These are phyloP conservation scores for Pammene aurita DNA, from an alignment of 2,888 invertebrate genomes.

Conservation along the genomic window DNA sequence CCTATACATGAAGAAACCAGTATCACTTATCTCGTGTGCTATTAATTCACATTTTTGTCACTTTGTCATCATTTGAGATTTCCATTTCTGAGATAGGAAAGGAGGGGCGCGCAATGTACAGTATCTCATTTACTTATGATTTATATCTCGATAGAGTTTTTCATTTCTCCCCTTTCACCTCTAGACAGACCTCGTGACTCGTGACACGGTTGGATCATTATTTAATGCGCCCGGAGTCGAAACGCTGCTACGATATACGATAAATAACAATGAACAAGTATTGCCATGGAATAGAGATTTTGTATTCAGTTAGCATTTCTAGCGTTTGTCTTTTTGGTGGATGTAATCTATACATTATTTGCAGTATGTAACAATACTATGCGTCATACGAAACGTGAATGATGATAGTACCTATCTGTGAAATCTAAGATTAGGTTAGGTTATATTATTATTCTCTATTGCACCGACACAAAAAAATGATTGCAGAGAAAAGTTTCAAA, in stretches of 20 bases:
- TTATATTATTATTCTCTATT: too few species aligned
- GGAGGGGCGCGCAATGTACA: slow-evolving; percentile 59
- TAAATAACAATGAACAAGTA: slow-evolving; percentile 39
- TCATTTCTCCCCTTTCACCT: slow-evolving; percentile 61
- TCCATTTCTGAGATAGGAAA: slow-evolving; percentile 62
- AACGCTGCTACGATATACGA: slow-evolving; percentile 33
- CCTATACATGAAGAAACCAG: slow-evolving; percentile 8
- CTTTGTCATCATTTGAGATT: slow-evolving; percentile 69
- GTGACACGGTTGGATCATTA: slow-evolving; percentile 58
- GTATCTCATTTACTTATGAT: slow-evolving; percentile 76
- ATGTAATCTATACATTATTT: slow-evolving; percentile 3
- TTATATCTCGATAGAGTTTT: slow-evolving; percentile 69
- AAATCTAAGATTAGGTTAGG: not conserved
- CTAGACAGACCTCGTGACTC: slow-evolving; percentile 48
- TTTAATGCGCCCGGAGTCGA: slow-evolving; percentile 39
- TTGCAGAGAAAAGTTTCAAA: too few species aligned
- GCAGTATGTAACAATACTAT: not conserved
- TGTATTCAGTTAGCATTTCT: slow-evolving; percentile 35
- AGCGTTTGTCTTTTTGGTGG: slow-evolving; percentile 28
- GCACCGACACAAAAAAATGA: too few species aligned
- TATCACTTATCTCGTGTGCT: slow-evolving; percentile 39
- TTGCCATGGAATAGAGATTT: slow-evolving; percentile 33
- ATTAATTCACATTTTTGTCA: slow-evolving; percentile 65
- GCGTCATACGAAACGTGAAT: slow-evolving; percentile 9
- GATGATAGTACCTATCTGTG: slow-evolving; percentile 1